Evolutionary conservation across 1,140 invertebrate species (phyloP), one percentile per base, ranked within the genome.

Genomic region (Zaprionus capensis): DNA sequence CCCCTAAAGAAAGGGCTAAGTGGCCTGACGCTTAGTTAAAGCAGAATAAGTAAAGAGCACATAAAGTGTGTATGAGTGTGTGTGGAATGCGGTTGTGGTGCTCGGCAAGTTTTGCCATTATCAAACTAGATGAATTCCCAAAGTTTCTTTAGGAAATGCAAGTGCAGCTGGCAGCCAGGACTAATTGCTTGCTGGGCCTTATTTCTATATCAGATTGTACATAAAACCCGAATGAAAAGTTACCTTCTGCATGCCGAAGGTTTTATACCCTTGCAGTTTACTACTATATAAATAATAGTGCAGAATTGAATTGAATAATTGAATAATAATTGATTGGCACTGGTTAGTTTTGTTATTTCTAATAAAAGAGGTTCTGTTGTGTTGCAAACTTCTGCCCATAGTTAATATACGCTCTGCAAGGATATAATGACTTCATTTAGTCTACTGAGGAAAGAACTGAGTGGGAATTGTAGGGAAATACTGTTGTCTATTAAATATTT

Each of bases 21-120:
- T 78, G 84, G 55, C 80, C 78, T 71, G 70, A 59, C 57, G 53
- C 53, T 76, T 76, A 84, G 65, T 88, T 71, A 66, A 65, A 59
- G 44, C 44, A 22, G 44, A 64, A 49, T 51, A 70, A 71, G 26
- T 55, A n/a, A 20, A 56, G 12, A 41, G 36, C 36, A n/a, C 20
- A 61, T 14, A 17, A 38, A 44, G 38, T 38, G 24, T 38, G 22
- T 31, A 12, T 24, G 61, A 28, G 46, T 49, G 49, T 6, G 15
- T 17, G 36, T 7, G 22, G 12, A 41, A 58, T 71, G 59, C 17
- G 73, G 67, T 68, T 36, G 57, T 28, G 53, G 51, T 24, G 55
- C 28, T 46, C 46, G 64, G 38, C 24, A 71, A 76, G 15, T 64
- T 75, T 58, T 67, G 57, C 65, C 71, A 82, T 86, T 79, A 34